Evolutionary conservation across 2,888 invertebrate species (phyloP).

Genomic region (Cynaeus angustus): DNA sequence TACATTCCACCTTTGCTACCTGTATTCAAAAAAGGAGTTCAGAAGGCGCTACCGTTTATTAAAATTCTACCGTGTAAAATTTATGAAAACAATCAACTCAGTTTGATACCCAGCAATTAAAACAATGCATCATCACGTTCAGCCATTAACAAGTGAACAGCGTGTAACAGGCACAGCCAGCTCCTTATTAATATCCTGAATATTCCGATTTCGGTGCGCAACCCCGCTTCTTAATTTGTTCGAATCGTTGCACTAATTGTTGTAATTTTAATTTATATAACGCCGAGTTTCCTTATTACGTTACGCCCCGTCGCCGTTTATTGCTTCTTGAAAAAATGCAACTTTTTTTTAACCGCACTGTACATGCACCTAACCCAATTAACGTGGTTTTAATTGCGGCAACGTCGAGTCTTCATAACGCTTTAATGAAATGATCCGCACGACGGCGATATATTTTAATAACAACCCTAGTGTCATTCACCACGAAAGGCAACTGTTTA

Average conservation of each 20-base stretch:
- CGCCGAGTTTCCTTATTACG: slow-evolving; percentile 38
- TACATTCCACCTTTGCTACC: neutral
- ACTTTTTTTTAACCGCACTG: neutral
- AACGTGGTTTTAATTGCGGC: slow-evolving; percentile 61
- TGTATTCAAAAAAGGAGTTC: slow-evolving; percentile 11
- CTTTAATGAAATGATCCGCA: slow-evolving; percentile 50
- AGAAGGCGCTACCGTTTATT: slow-evolving; percentile 41
- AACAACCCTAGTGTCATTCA: slow-evolving; percentile 39
- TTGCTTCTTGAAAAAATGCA: slow-evolving; percentile 3
- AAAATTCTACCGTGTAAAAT: slow-evolving; percentile 54
- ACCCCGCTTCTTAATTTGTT: slow-evolving; percentile 57
- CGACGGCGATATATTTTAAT: slow-evolving; percentile 48
- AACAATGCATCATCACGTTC: slow-evolving; percentile 61
- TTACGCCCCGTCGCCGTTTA: neutral
- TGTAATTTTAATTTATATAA: slow-evolving; percentile 61
- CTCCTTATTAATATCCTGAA: slow-evolving; percentile 52
- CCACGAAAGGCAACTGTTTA: neutral
- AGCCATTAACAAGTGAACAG: slow-evolving; percentile 56
- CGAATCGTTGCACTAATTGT: slow-evolving; percentile 61
- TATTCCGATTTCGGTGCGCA: slow-evolving; percentile 43
- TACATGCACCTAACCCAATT: slow-evolving; percentile 53
- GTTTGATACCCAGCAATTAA: slow-evolving; percentile 63
- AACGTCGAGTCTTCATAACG: slow-evolving; percentile 46
- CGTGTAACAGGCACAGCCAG: slow-evolving; percentile 55
- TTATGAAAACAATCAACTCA: slow-evolving; percentile 61